Conservation (phyloP, 2,888 invertebrate genomes). For the Pollenia labialis region DNA sequence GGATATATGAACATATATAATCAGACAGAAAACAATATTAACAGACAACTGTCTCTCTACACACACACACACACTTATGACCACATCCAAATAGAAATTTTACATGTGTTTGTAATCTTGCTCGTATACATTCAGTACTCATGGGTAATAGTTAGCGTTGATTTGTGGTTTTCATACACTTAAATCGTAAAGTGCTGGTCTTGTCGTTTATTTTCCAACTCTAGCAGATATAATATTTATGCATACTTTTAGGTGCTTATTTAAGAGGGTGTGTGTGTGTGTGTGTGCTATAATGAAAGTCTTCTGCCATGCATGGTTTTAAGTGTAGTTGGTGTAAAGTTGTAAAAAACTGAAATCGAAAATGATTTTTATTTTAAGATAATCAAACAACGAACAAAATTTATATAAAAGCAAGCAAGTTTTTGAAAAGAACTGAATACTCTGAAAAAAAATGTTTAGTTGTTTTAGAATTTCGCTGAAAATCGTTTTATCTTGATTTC, state of each 20-base stretch:
- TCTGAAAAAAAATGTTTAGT: not conserved
- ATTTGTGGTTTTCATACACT: slow-evolving; percentile 68
- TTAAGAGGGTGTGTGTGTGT: not conserved
- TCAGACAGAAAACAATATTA: slow-evolving; percentile 4
- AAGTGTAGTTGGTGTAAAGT: slow-evolving; percentile 34
- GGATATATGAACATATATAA: not conserved
- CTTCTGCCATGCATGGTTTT: not conserved
- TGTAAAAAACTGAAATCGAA: slow-evolving; percentile 51
- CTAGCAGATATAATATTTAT: not conserved
- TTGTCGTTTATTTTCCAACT: slow-evolving; percentile 30
- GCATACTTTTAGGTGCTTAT: slow-evolving; percentile 29
- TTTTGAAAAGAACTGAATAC: not conserved
- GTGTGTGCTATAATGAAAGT: not conserved
- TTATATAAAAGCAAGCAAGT: not conserved
- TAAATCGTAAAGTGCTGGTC: slow-evolving; percentile 44
- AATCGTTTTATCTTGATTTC: slow-evolving; percentile 56
- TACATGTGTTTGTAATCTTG: not conserved
- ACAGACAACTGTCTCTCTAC: slow-evolving; percentile 19
- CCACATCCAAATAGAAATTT: not conserved
- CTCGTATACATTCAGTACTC: slow-evolving; percentile 31
- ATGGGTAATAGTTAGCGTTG: slow-evolving; percentile 58
- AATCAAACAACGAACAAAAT: slow-evolving; percentile 26
- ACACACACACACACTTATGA: not conserved
- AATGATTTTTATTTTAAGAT: slow-evolving; percentile 52
- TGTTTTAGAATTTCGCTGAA: slow-evolving; percentile 27